Conservation (phyloP, 1,140 invertebrate species). For the Anoplolepis gracilipes region DNA sequence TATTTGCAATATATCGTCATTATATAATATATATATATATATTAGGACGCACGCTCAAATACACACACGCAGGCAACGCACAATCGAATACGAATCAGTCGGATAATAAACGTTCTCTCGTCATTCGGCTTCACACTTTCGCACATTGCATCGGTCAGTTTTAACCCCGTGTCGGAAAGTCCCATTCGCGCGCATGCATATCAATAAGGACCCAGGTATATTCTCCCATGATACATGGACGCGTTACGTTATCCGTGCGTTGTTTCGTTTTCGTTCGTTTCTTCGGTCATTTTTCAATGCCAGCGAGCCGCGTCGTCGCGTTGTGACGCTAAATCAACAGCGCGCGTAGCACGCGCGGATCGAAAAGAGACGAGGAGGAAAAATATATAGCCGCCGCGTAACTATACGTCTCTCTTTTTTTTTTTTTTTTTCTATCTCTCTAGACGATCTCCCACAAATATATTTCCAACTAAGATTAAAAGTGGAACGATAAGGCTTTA, state of each 20-base stretch:
- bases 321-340: conserved; percentile 59
- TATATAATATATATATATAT: neutral
- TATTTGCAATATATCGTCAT: neutral
- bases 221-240: conserved; percentile 34
- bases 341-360: neutral
- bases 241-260: neutral
- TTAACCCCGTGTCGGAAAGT: neutral
- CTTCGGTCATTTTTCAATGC: conserved; percentile 52
- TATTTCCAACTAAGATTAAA: conserved; percentile 57
- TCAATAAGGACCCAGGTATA: conserved; percentile 37
- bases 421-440: too few relatives aligned
- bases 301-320: conserved; percentile 19
- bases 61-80: too few relatives aligned
- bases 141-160: neutral
- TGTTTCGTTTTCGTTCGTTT: conserved; percentile 55
- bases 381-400: conserved; percentile 32
- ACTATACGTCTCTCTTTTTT: neutral
- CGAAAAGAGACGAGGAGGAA: neutral
- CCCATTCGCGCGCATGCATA: conserved; percentile 31
- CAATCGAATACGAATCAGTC: conserved; percentile 20
- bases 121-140: neutral
- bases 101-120: neutral
- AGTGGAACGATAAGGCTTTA: conserved; percentile 58
- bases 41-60: too few relatives aligned
- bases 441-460: conserved; percentile 39